Base-by-base conservation (phyloP, 2,113 vertebrate genomes). In the Boleophthalmus pectinirostris region DNA sequence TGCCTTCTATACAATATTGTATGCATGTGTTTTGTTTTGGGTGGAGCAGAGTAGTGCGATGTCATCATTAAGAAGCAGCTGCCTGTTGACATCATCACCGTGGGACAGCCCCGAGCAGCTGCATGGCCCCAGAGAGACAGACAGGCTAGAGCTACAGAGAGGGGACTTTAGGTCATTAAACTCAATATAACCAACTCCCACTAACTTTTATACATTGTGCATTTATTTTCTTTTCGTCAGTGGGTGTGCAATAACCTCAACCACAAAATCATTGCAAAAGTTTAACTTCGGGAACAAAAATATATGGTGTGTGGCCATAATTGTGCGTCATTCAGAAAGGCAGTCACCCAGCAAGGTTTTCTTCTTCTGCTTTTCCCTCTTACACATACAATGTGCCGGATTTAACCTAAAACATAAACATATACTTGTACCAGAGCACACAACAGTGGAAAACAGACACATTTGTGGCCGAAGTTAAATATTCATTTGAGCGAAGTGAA, bases 51-150 rank as follows among this genome's bases (percentile, higher is more conserved):
- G 49, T 72, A 60, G 58, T 78, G 82, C 72, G 58, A 66, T 84
- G 80, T 87, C 78, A 85, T 82, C 75, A 69, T 67, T 20, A 2
- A 21, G 63, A 79, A 72, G 75, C 91, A 93, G 89, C 88, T 93
- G 91, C 86, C 82, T 81, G 69, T 69, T 92, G 90, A 93, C 89
- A 91, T 92, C 89, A 90, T 83, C 71, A 77, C 65, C 70, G 66
- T 8, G 51, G 79, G 84, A 91, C 87, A 82, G 82, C 82, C 82
- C 71, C 81, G 75, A 80, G 81, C 86, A 90, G 85, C 88, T 88
- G 82, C 75, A 47, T 35, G 69, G 21, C 35, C 67, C 67, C 77
- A 69, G 78, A 77, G 66, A 49, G 64, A 45, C 74, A 61, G 21
- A 65, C 69, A 49, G 64, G 25, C 54, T 70, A 35, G 56, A 33